Evolutionary conservation across 2,113 vertebrate genomes (phyloP).

Genomic region (Onychorhynchus coronatus): DNA sequence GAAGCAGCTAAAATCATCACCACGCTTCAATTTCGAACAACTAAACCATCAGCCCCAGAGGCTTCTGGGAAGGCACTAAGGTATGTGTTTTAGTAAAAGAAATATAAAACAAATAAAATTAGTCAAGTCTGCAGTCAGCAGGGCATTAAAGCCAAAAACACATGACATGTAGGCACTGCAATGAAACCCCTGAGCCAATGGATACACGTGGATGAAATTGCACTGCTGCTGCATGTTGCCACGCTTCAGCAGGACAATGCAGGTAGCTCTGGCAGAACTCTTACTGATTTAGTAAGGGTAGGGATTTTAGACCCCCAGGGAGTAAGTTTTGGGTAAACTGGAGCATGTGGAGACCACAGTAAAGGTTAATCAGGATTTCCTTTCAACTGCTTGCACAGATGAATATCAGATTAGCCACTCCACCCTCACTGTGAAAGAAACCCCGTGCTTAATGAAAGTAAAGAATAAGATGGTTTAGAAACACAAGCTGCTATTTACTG

Average conservation of each 20-base stretch:
- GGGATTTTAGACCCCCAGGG: neutral
- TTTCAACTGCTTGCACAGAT: neutral
- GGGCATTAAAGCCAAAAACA: neutral
- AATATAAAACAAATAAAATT: neutral
- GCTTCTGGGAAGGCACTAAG: neutral
- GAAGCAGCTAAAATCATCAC: neutral
- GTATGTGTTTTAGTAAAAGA: neutral
- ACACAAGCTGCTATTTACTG: neutral
- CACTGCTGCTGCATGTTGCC: rapidly evolving
- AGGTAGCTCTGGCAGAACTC: neutral
- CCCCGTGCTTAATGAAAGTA: neutral
- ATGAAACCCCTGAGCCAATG: rapidly evolving
- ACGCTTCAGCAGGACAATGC: neutral
- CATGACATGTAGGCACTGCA: neutral
- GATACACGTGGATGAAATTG: rapidly evolving
- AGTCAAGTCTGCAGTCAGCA: rapidly evolving
- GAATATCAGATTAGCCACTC: conserved; percentile 1
- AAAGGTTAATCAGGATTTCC: conserved; percentile 8
- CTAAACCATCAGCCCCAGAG: neutral
- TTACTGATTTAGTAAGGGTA: neutral
- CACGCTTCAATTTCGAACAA: neutral
- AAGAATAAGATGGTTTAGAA: neutral
- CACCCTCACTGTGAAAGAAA: neutral
- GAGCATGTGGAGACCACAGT: neutral
- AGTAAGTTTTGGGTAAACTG: neutral